phyloP scores from a whole-genome alignment of 2,797 vertebrate species.

The Chiloscyllium punctatum region DNA sequence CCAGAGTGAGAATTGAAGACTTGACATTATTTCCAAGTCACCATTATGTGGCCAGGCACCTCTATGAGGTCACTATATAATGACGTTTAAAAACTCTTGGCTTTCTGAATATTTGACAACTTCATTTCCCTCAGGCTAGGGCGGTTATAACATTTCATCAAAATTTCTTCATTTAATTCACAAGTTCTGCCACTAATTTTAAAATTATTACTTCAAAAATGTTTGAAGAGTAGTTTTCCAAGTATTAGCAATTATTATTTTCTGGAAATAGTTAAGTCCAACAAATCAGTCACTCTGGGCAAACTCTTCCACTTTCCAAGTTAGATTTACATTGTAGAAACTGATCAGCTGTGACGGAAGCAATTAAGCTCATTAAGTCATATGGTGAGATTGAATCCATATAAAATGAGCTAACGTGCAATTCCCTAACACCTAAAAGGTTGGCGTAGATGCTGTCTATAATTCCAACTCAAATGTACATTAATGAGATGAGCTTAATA shows the following conservation, averaged over 20 bases:
- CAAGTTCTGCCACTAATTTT: not conserved
- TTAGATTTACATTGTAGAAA: not conserved
- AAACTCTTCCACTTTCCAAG: not conserved
- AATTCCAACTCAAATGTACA: not conserved
- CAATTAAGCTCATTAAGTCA: not conserved
- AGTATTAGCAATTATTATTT: not conserved
- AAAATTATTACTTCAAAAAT: not conserved
- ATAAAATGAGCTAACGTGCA: not conserved
- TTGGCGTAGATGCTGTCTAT: not conserved
- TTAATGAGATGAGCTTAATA: not conserved
- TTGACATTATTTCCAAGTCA: not conserved
- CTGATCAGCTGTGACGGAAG: not conserved
- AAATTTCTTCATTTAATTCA: not conserved
- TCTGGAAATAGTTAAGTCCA: not conserved
- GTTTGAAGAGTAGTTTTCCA: not conserved
- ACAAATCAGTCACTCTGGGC: not conserved
- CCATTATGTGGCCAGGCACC: not conserved
- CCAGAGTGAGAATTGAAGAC: not conserved
- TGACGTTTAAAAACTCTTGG: not conserved
- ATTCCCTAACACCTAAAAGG: not conserved
- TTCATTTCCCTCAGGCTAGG: not conserved
- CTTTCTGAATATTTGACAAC: not conserved
- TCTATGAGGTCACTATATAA: not conserved
- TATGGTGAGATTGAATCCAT: constrained; percentile 8
- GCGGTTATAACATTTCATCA: not conserved